Base-by-base conservation (phyloP, 2,888 invertebrate genomes). In the Xestia rhomboidea region DNA sequence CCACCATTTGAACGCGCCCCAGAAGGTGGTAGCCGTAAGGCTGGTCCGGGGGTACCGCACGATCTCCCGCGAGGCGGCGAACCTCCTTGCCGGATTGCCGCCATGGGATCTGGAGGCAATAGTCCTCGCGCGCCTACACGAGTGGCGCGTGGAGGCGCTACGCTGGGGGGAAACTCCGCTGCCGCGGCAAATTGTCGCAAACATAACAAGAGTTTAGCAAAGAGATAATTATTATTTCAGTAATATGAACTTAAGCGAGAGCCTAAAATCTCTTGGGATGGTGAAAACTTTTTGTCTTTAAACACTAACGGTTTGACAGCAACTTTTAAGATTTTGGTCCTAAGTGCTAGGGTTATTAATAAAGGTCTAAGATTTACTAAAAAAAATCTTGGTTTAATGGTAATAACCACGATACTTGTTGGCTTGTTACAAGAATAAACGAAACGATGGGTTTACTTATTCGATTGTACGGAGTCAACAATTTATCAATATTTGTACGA, bases 401-500 rank as follows among this genome's bases (percentile, higher is more conserved):
- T 41, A 41, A 41, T 10, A 41, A 63, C 63, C 30, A 13, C 54
- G 21, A 30, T 38, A 7, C 38, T 54, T 80, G 11, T n/a, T 75
- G n/a, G 3, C 7, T 54, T 7, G 2, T 54, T 54, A 11, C 21
- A 49, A 78, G 15, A 78, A 64, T 49, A 34, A 49, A 44, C 15
- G 15, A n/a, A 30, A 21, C 11, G 68, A 44, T 54, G 24, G 51
- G 27, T 66, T 77, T 34, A 44, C 4, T 76, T 51, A 51, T 49
- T 76, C 18, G 27, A 63, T 34, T 6, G 6, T 30, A 64, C 1
- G 34, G n/a, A 49, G 49, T 51, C 38, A 83, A 78, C 18, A 60
- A 79, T 66, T 64, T 66, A 49, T 38, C 64, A 78, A 78, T 68
- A 79, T 79, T 69, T 80, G 63, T 79, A 15, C 30, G 21, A 38